phyloP scores from a whole-genome alignment of 2,888 invertebrate species.

The Machimus atricapillus region DNA sequence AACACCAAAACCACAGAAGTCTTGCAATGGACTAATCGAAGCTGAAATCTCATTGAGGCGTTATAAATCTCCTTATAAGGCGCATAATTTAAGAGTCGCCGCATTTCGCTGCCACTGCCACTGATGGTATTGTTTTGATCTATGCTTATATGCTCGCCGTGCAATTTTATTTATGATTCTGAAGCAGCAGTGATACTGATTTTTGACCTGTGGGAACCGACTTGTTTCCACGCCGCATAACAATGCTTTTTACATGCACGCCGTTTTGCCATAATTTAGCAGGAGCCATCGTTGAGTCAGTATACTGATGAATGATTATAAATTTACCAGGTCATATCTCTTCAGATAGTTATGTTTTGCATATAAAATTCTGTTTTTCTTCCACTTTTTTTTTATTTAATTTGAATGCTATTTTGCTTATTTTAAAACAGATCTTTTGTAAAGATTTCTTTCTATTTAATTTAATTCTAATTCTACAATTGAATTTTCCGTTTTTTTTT shows the following conservation, averaged over 20 bases:
- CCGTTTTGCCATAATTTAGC: background rate
- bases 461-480: too few species aligned
- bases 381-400: background rate
- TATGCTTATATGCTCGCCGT: background rate
- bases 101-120: slow-evolving; percentile 5
- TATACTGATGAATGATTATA: background rate
- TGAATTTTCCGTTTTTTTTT: too few species aligned
- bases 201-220: slow-evolving; percentile 28
- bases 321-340: background rate
- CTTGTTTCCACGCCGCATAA: background rate
- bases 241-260: background rate
- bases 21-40: slow-evolving; percentile 19
- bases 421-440: background rate
- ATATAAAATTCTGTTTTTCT: background rate
- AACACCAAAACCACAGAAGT: slow-evolving; percentile 7
- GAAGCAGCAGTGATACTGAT: background rate
- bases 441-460: background rate
- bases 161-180: slow-evolving; percentile 28
- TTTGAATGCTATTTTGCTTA: background rate
- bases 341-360: background rate
- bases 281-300: background rate
- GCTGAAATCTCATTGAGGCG: slow-evolving; percentile 40
- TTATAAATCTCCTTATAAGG: slow-evolving; percentile 45
- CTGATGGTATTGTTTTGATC: slow-evolving; percentile 36
- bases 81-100: slow-evolving; percentile 39